These are phyloP conservation scores for Naja naja DNA, from an alignment of 2,113 vertebrate species.

Conservation along the genomic window DNA sequence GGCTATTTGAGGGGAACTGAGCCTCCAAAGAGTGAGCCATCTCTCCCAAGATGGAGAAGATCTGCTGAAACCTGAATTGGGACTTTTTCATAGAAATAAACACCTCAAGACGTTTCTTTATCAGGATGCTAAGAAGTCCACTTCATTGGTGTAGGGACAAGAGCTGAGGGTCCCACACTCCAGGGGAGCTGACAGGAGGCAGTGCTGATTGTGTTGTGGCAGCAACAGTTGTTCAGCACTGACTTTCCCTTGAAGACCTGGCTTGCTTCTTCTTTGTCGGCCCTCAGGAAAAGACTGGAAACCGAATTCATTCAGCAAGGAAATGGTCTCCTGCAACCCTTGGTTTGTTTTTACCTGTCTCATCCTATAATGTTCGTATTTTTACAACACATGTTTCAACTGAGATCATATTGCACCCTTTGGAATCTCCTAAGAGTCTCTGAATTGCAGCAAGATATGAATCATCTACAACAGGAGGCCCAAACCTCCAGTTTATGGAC, in stretches of 20 bases:
- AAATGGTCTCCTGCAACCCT: background rate
- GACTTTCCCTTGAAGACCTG: background rate
- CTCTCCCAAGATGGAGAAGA: background rate
- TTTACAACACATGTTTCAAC: background rate
- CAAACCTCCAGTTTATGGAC: background rate
- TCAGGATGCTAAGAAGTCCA: background rate
- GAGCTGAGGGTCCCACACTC: background rate
- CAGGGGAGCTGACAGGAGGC: background rate
- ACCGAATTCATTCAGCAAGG: background rate
- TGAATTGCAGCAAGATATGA: background rate
- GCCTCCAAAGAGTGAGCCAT: background rate
- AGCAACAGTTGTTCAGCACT: background rate
- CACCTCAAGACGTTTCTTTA: background rate
- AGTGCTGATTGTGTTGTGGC: background rate
- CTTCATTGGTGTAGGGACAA: background rate
- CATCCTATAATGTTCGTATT: background rate
- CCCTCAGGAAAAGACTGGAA: background rate
- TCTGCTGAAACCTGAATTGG: background rate
- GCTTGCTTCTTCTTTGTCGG: background rate
- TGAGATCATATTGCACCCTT: background rate
- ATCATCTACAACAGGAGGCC: background rate
- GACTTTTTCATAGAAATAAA: background rate
- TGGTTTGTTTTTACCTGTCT: background rate
- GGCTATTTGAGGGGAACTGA: background rate
- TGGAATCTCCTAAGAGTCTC: background rate